Evolutionary conservation across 2,888 invertebrate species (phyloP).

Genomic region (Ectemnius cavifrons): DNA sequence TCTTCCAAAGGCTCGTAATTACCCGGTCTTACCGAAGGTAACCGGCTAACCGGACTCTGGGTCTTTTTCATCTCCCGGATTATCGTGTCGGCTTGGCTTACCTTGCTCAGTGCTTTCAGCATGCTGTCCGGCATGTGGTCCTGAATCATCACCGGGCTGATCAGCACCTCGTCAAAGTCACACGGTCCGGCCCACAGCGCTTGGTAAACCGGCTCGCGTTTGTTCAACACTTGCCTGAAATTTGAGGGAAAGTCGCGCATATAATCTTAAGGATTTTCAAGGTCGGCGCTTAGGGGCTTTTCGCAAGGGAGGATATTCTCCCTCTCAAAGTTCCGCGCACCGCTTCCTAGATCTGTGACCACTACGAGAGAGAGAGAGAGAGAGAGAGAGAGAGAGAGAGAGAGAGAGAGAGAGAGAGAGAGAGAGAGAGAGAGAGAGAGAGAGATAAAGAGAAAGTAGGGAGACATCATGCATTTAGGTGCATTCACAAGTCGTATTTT

Average conservation of each 20-base stretch:
- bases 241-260: conserved; percentile 9
- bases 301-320: background rate
- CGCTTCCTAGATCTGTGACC: background rate
- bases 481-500: conserved; percentile 8
- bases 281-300: too few relatives aligned
- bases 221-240: conserved; percentile 84
- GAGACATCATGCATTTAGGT: conserved; percentile 30
- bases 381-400: background rate
- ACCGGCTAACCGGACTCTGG: conserved; percentile 62
- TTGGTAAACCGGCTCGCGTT: conserved; percentile 90
- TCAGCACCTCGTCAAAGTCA: conserved; percentile 92
- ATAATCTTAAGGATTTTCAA: background rate
- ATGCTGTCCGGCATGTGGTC: conserved; percentile 95
- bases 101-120: conserved; percentile 90
- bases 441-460: conserved; percentile 16
- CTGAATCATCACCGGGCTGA: conserved; percentile 93
- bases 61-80: conserved; percentile 50
- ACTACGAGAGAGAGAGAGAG: background rate
- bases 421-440: background rate
- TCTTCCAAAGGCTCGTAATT: conserved; percentile 72
- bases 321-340: background rate
- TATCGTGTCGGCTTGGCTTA: conserved; percentile 77
- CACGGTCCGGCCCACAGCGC: conserved; percentile 91
- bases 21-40: conserved; percentile 68
- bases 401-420: background rate